Evolutionary conservation across 2,113 vertebrate species (phyloP).

Genomic region (Lagopus leucura): DNA sequence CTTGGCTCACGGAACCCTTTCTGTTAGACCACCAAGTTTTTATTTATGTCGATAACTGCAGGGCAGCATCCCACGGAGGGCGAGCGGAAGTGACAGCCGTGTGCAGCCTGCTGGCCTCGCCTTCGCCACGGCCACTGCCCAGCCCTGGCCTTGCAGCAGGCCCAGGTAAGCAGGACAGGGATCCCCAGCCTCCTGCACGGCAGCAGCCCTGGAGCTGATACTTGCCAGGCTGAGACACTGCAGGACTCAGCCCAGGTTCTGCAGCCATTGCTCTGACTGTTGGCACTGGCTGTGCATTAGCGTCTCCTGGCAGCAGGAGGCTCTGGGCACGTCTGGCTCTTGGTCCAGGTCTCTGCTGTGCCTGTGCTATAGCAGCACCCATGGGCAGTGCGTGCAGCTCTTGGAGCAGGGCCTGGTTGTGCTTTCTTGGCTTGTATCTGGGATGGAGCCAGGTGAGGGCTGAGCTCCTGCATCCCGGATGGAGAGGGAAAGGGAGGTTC

Average conservation of each 20-base stretch:
- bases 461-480: neutral
- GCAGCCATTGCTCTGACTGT: neutral
- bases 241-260: neutral
- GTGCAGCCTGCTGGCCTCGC: constrained; percentile 75
- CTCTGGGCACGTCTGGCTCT: neutral
- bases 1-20: constrained; percentile 85
- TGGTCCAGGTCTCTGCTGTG: neutral
- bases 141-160: constrained; percentile 12
- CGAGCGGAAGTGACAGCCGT: constrained; percentile 83
- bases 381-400: neutral
- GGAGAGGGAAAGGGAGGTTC: neutral
- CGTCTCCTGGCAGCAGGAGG: neutral
- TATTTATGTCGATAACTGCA: constrained; percentile 99
- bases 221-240: too few relatives aligned
- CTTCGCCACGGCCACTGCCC: constrained; percentile 73
- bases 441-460: neutral
- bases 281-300: rapidly evolving
- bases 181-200: rapidly evolving
- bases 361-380: neutral
- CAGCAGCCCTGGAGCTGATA: neutral
- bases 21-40: constrained; percentile 96
- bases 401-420: neutral
- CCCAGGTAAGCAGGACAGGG: constrained; percentile 66
- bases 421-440: neutral
- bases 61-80: constrained; percentile 86